Percentiles rank a stretch among this genome's conserved stretches.
phyloP scores from a whole-genome alignment of 2,888 invertebrate genomes.

The Xestoiulus laeticollis region DNA sequence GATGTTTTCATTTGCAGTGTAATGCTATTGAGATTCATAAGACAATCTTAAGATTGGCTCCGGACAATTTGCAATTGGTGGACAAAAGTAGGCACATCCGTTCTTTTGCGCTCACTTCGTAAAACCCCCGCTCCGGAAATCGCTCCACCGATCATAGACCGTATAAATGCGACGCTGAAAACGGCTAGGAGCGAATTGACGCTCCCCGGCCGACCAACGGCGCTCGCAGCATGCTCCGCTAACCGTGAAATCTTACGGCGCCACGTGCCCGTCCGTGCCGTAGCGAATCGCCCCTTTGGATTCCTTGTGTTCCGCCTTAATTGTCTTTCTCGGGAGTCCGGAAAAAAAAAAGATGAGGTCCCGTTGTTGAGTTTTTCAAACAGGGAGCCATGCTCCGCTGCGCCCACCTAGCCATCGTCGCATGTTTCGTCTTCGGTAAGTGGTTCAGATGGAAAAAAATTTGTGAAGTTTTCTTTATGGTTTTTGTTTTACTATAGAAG shows the following conservation, averaged over 20 bases:
- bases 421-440: neutral
- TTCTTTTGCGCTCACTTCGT: neutral
- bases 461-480: too few species aligned
- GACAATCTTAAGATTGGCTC: too few species aligned
- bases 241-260: neutral
- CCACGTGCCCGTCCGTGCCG: neutral
- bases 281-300: neutral
- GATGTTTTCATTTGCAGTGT: too few species aligned
- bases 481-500: too few species aligned
- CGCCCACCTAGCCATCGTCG: neutral
- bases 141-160: neutral
- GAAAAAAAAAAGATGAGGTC: neutral
- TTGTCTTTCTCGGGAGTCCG: neutral
- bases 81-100: neutral
- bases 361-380: neutral
- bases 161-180: neutral
- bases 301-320: neutral
- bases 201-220: neutral
- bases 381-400: neutral
- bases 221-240: neutral
- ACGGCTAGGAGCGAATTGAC: neutral
- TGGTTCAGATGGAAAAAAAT: too few species aligned
- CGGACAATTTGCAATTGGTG: neutral
- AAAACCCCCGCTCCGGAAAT: neutral
- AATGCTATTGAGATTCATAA: too few species aligned